A percentile compares a stretch with the other conserved stretches of the same genome.
phyloP scores from a whole-genome alignment of 2,797 vertebrate species.

The Balearica regulorum region DNA sequence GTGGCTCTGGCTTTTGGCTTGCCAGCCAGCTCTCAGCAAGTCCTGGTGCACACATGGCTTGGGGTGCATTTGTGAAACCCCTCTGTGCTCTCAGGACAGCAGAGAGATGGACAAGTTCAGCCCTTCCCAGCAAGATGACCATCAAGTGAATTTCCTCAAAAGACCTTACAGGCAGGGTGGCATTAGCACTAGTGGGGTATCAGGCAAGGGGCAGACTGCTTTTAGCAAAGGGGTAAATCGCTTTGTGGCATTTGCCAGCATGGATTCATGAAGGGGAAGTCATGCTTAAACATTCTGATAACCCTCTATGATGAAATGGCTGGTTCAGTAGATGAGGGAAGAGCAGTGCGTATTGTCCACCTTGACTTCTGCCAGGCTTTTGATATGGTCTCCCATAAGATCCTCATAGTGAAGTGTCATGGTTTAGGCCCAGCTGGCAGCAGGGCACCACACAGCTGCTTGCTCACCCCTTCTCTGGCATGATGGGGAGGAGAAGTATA shows the following conservation, averaged over 20 bases:
- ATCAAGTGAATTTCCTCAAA: neutral
- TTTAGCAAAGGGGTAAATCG: neutral
- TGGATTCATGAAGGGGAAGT: neutral
- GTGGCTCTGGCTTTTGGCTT: neutral
- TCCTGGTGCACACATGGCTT: neutral
- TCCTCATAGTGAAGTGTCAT: neutral
- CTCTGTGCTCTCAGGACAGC: neutral
- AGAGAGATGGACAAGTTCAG: neutral
- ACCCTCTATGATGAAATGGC: neutral
- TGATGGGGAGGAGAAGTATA: too few relatives aligned
- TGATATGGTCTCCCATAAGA: fast-evolving
- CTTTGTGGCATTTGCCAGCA: neutral
- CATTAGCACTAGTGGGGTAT: neutral
- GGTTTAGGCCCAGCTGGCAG: too few relatives aligned
- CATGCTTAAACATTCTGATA: neutral
- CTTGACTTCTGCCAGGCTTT: neutral
- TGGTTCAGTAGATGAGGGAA: neutral
- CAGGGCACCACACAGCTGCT: too few relatives aligned
- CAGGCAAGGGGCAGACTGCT: neutral
- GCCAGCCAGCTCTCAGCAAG: neutral
- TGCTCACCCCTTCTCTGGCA: too few relatives aligned
- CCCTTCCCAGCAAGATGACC: neutral
- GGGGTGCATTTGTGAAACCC: neutral
- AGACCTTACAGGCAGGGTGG: neutral
- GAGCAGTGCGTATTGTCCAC: neutral